A percentile compares a stretch with the other conserved stretches of the same genome.
These are phyloP conservation scores for Cyclophora punctaria DNA, from an alignment of 2,888 invertebrate species.

Conservation along the genomic window DNA sequence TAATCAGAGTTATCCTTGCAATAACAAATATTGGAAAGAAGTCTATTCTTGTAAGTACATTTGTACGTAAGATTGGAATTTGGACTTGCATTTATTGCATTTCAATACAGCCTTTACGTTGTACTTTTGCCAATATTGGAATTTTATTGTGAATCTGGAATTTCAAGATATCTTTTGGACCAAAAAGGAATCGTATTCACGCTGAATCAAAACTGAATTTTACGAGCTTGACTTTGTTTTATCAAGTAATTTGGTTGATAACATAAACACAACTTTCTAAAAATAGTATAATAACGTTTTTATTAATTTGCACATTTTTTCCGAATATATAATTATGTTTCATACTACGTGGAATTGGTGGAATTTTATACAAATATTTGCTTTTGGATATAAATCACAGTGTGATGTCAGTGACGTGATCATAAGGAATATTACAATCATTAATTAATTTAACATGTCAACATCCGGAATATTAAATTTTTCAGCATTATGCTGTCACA, in stretches of 20 bases:
- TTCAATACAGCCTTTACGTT: conserved; percentile 9
- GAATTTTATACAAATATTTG: no score
- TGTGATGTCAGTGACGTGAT: no score
- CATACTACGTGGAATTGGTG: no score
- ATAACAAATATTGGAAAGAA: not conserved
- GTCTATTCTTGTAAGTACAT: not conserved
- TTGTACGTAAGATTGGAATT: not conserved
- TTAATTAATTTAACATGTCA: no score
- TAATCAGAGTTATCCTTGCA: not conserved
- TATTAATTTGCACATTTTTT: no score
- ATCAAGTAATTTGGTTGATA: not conserved
- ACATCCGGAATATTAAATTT: no score
- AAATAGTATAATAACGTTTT: no score
- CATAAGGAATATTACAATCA: no score
- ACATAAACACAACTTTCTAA: no score
- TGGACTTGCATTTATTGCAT: conserved; percentile 6
- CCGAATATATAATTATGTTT: no score
- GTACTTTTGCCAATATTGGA: conserved; percentile 35
- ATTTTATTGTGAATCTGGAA: conserved; percentile 35
- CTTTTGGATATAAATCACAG: no score
- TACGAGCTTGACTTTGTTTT: not conserved
- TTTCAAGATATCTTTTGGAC: not conserved
- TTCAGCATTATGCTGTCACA: no score
- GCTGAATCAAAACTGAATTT: not conserved
- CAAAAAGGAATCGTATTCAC: not conserved